A percentile compares a stretch with the other conserved stretches of the same genome.
Conservation (phyloP, 2,888 invertebrate species). For the Flexamia atlantica region DNA sequence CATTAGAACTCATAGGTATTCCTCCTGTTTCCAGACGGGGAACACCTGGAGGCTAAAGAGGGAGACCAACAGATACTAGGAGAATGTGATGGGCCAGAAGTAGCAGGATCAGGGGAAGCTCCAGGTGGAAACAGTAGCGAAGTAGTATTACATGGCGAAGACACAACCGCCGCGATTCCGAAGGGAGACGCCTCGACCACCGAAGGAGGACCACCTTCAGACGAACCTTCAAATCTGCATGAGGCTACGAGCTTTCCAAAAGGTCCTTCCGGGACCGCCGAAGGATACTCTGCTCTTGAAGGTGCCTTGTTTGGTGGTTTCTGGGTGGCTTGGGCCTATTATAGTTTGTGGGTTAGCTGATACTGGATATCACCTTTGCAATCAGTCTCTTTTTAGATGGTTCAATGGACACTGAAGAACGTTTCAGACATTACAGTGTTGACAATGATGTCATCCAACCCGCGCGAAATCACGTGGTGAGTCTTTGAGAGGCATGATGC, state of each 20-base stretch:
- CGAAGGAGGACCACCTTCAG: conserved; percentile 7
- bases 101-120: neutral
- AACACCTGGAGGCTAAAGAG: neutral
- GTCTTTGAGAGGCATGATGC: neutral
- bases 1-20: no score
- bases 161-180: neutral
- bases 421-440: neutral
- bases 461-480: neutral
- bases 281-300: conserved; percentile 30
- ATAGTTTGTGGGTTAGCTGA: conserved; percentile 35
- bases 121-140: neutral
- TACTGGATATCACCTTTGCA: neutral
- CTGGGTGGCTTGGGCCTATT: conserved; percentile 33
- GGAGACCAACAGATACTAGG: neutral
- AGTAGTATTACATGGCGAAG: neutral
- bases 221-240: neutral
- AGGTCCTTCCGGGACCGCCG: neutral
- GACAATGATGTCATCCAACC: neutral
- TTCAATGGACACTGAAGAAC: neutral
- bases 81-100: neutral
- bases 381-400: neutral
- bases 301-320: conserved; percentile 50
- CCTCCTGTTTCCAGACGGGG: conserved; percentile 2
- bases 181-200: neutral
- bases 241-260: neutral